Base-by-base conservation (phyloP, 1,140 invertebrate species). In the Lucilia cuprina region DNA sequence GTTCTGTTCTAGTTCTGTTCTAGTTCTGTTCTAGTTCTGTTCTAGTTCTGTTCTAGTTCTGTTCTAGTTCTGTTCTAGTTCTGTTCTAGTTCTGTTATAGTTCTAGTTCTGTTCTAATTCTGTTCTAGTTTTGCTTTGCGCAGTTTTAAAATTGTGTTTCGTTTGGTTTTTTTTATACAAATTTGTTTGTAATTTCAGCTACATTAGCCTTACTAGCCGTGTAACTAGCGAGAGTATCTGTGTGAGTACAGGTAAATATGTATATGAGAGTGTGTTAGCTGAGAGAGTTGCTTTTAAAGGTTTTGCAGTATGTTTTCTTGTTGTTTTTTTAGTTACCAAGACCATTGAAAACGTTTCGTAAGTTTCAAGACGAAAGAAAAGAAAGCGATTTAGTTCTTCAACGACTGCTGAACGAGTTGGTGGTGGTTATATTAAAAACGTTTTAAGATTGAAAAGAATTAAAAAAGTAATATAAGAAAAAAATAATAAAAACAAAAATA, bases 341-440 rank as follows among this genome's bases (percentile, higher is more conserved):
- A 70, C 65, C 65, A 70, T 9, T 70, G 19, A 5, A 14, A 30
- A 1, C 19, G 65, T 21, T 70, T 70, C 21, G 65, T 19, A 70
- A 70, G 65, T 70, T 21, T 19, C 25, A 70, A 70, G 65, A 70
- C 21, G 65, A 21, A 21, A 21, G 65, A 21, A 70, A 70, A 70
- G 65, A 70, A 70, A 70, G n/a, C 65, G 65, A 70, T 70, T 70
- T 70, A 70, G 65, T 70, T 70, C 65, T 70, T 70, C 65, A 70
- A 70, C 65, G 65, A 70, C 65, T 70, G 65, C 65, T 70, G 65
- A 70, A 70, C 65, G 65, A 70, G 65, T 70, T 70, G 65, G 65
- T 70, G 19, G 65, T 41, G 41, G 41, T 41, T 41, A 30, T n/a
- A 30, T 70, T 21, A 70, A 70, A 60, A 70, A 70, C 19, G 65